Evolutionary conservation across 2,888 invertebrate genomes (phyloP).

Genomic region (Yponomeuta evonymella): DNA sequence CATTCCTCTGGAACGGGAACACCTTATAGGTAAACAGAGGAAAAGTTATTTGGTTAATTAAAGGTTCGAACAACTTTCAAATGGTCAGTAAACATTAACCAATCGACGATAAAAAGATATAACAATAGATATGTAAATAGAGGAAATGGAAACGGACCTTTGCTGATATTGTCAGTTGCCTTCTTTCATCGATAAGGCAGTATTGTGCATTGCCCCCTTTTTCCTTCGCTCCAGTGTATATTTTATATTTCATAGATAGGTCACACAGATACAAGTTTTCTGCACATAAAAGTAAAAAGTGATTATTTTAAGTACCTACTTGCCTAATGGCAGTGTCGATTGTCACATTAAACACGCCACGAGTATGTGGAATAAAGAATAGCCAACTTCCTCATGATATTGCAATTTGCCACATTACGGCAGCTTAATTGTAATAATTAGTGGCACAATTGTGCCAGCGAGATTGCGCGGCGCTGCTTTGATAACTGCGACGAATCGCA

Average conservation of each 20-base stretch:
- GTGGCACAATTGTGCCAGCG: slow-evolving; percentile 36
- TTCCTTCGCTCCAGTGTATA: too few species aligned
- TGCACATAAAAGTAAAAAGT: too few species aligned
- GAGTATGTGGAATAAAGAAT: neutral
- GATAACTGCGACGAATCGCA: slow-evolving; percentile 33
- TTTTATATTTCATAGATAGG: too few species aligned
- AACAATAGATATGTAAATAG: too few species aligned
- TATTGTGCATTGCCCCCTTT: too few species aligned
- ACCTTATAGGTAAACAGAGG: neutral
- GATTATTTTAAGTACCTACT: neutral
- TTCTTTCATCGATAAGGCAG: too few species aligned
- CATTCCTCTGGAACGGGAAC: neutral
- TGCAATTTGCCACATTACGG: slow-evolving; percentile 27
- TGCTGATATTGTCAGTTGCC: too few species aligned
- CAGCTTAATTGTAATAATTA: slow-evolving; percentile 51
- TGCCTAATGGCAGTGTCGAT: neutral
- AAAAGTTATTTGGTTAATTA: neutral
- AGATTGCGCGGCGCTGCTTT: slow-evolving; percentile 30
- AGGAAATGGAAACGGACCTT: too few species aligned
- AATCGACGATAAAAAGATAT: neutral
- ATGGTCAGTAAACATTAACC: neutral
- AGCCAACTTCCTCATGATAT: slow-evolving; percentile 9
- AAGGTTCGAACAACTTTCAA: neutral
- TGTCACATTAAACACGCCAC: neutral
- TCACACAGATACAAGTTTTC: too few species aligned